Evolutionary conservation across 2,113 vertebrate genomes (phyloP).

Genomic region (Chunga burmeisteri): DNA sequence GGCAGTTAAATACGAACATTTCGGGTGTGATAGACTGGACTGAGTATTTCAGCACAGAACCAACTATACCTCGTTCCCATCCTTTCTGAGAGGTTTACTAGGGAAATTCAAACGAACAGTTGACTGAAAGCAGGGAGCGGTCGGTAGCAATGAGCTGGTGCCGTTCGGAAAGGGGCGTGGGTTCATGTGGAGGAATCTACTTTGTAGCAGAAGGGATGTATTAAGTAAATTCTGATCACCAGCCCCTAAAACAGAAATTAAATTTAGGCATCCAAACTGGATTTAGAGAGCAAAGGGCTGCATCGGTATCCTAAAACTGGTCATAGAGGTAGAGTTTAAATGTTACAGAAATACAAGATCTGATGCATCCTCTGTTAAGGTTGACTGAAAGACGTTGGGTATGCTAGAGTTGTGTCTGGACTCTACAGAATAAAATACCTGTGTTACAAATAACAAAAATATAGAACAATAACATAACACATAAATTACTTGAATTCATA

Average conservation of each 20-base stretch:
- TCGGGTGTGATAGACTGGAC: not conserved
- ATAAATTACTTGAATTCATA: not conserved
- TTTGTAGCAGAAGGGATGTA: not conserved
- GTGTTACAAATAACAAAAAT: not conserved
- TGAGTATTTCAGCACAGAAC: not conserved
- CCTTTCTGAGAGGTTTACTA: not conserved
- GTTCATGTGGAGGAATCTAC: not conserved
- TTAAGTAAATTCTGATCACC: not conserved
- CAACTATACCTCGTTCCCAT: not conserved
- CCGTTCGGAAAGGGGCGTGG: not conserved
- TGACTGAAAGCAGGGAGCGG: not conserved
- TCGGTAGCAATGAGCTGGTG: not conserved
- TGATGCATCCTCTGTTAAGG: not conserved
- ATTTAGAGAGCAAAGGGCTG: not conserved
- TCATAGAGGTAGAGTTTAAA: not conserved
- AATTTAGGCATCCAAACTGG: not conserved
- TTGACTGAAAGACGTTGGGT: not conserved
- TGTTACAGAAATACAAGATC: not conserved
- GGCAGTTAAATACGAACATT: not conserved
- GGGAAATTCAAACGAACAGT: not conserved
- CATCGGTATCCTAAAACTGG: not conserved
- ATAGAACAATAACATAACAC: not conserved
- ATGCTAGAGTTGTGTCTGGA: not conserved
- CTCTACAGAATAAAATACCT: accelerated
- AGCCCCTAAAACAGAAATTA: not conserved